These are phyloP conservation scores for Pedicia rivosa DNA, from an alignment of 2,888 invertebrate genomes.

Conservation along the genomic window DNA sequence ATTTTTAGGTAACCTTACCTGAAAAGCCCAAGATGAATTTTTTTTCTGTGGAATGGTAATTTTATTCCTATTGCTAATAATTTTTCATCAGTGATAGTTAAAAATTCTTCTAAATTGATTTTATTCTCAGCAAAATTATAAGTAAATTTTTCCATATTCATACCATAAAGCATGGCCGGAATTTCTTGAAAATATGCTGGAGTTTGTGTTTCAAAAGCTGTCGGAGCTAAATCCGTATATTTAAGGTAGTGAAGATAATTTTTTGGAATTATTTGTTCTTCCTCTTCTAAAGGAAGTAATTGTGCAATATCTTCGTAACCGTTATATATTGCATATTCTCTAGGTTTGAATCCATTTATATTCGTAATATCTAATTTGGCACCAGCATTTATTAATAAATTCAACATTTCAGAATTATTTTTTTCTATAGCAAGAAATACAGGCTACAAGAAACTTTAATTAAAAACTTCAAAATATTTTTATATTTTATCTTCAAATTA, in stretches of 20 bases:
- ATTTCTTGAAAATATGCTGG: slow-evolving; percentile 26
- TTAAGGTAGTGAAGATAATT: slow-evolving; percentile 22
- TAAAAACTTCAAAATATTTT: neutral
- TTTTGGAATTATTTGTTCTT: slow-evolving; percentile 20
- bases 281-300: slow-evolving; percentile 19
- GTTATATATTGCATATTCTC: slow-evolving; percentile 24
- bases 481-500: neutral
- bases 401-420: slow-evolving; percentile 23
- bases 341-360: slow-evolving; percentile 24
- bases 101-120: slow-evolving; percentile 22
- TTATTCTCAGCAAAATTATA: slow-evolving; percentile 22
- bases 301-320: slow-evolving; percentile 25
- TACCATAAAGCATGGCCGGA: slow-evolving; percentile 18
- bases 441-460: slow-evolving; percentile 8
- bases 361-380: slow-evolving; percentile 20
- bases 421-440: slow-evolving; percentile 28
- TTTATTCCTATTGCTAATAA: slow-evolving; percentile 21
- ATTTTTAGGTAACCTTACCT: slow-evolving; percentile 25
- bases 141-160: slow-evolving; percentile 18
- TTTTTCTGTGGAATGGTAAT: slow-evolving; percentile 22
- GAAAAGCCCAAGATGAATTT: slow-evolving; percentile 23
- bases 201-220: slow-evolving; percentile 1
- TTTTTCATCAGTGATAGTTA: slow-evolving; percentile 21
- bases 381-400: slow-evolving; percentile 18
- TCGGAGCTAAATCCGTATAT: slow-evolving; percentile 18